phyloP scores from a whole-genome alignment of 2,797 vertebrate species.

The Amphiprion clarkii region DNA sequence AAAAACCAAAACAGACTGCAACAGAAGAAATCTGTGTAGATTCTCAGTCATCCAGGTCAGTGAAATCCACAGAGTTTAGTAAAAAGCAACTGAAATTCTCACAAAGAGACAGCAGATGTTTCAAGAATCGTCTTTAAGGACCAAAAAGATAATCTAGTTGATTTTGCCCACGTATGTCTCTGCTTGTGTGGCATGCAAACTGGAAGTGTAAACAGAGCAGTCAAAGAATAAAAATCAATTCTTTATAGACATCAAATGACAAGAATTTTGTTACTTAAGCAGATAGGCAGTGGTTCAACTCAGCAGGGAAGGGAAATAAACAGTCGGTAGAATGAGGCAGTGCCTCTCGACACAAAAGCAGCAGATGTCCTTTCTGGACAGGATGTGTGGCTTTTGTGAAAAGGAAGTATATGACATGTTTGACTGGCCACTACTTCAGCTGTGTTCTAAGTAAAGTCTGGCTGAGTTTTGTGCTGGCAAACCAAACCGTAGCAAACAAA shows the following conservation, averaged over 20 bases:
- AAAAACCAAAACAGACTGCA: conserved; percentile 36
- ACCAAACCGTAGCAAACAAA: conserved; percentile 27
- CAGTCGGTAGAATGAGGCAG: conserved; percentile 46
- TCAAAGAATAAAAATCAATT: conserved; percentile 55
- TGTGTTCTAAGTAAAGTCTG: conserved; percentile 13
- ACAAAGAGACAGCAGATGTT: too few species aligned
- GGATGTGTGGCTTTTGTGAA: conserved; percentile 76
- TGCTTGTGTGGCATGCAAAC: conserved; percentile 56
- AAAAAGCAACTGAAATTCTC: too few species aligned
- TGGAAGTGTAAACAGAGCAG: conserved; percentile 74
- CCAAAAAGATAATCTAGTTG: too few species aligned
- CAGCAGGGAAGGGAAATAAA: conserved; percentile 63
- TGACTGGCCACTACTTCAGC: conserved; percentile 34
- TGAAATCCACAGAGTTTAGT: too few species aligned
- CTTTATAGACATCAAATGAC: conserved; percentile 22
- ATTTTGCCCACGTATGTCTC: conserved; percentile 15
- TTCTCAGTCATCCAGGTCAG: too few species aligned
- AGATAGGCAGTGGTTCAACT: conserved; percentile 40
- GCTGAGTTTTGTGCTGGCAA: neutral
- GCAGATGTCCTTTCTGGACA: conserved; percentile 74
- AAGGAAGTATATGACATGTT: conserved; percentile 61
- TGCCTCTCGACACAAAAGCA: conserved; percentile 71
- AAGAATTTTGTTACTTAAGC: conserved; percentile 41
- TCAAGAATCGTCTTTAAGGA: too few species aligned
- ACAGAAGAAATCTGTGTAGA: conserved; percentile 21